A percentile compares a stretch with the other conserved stretches of the same genome.
Evolutionary conservation across 2,888 invertebrate genomes (phyloP).

Genomic region (Noctua pronuba): DNA sequence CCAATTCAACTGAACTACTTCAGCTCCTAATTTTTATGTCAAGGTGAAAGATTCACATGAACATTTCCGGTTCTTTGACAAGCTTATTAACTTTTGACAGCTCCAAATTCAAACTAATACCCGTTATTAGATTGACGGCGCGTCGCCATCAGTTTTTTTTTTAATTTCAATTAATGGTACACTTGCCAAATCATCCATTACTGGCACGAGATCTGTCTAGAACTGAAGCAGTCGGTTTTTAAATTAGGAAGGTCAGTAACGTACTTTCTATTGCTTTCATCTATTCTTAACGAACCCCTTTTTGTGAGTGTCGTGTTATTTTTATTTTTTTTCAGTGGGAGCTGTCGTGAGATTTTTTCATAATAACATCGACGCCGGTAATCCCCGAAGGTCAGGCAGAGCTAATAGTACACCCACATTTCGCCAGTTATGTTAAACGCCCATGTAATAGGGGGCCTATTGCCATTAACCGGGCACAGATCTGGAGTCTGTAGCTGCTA

Average conservation of each 20-base stretch:
- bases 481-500: no score
- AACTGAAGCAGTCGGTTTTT: conserved; percentile 25
- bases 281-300: no score
- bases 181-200: conserved; percentile 58
- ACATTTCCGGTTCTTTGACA: conserved; percentile 29
- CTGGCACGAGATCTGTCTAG: conserved; percentile 32
- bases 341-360: not conserved
- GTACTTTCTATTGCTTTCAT: not conserved
- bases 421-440: no score
- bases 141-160: conserved; percentile 33
- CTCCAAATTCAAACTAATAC: conserved; percentile 50
- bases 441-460: no score
- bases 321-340: not conserved
- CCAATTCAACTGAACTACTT: not conserved
- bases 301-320: no score
- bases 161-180: conserved; percentile 31
- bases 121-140: conserved; percentile 53
- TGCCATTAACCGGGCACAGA: no score
- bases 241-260: conserved; percentile 30
- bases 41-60: conserved; percentile 26
- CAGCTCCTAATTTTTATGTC: conserved; percentile 31
- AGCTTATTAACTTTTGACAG: conserved; percentile 59
- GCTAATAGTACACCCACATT: no score
- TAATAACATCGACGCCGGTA: no score
- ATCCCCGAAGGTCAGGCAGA: no score